Evolutionary conservation across 2,113 vertebrate genomes (phyloP).

Genomic region (Etheostoma cragini): DNA sequence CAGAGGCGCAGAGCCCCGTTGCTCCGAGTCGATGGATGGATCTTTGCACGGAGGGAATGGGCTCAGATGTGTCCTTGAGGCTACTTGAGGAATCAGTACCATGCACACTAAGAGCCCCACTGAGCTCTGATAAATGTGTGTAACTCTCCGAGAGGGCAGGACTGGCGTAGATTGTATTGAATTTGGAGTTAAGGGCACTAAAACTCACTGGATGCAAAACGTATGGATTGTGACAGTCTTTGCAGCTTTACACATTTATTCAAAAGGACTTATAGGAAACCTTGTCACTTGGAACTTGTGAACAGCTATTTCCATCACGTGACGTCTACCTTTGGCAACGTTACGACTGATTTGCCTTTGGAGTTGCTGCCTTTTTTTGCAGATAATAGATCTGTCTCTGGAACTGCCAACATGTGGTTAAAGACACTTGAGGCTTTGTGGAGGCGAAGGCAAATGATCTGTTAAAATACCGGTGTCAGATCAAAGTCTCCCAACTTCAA

Average conservation of each 20-base stretch:
- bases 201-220: conserved; percentile 17
- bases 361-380: neutral
- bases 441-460: neutral
- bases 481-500: neutral
- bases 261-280: neutral
- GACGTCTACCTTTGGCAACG: neutral
- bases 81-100: conserved; percentile 47
- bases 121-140: conserved; percentile 39
- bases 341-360: neutral
- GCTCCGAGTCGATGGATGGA: conserved; percentile 43
- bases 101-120: conserved; percentile 21
- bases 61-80: conserved; percentile 51
- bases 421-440: neutral
- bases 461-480: neutral
- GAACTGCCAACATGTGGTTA: neutral
- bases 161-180: conserved; percentile 50
- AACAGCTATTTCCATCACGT: conserved; percentile 8
- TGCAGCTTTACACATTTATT: conserved; percentile 2
- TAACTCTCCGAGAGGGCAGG: conserved; percentile 15
- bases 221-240: conserved; percentile 19
- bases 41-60: conserved; percentile 19
- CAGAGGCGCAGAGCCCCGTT: conserved; percentile 9
- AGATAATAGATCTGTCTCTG: neutral
- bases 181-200: conserved; percentile 30
- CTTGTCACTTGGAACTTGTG: neutral